Percentiles rank a stretch among this genome's conserved stretches.
These are phyloP conservation scores for Carcina quercana DNA, from an alignment of 2,888 invertebrate genomes.

Conservation along the genomic window DNA sequence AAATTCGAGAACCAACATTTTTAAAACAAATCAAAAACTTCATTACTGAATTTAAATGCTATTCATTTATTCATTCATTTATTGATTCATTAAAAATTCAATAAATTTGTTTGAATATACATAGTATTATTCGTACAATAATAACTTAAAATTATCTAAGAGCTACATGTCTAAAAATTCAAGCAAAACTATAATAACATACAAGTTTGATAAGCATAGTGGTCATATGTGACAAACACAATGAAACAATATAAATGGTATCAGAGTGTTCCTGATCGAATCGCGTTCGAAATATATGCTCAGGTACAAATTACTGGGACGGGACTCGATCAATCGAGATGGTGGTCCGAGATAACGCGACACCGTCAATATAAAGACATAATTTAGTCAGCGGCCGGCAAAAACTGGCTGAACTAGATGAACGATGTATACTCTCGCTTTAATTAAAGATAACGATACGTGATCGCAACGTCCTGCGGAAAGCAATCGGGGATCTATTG, in stretches of 20 bases:
- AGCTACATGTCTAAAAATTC: too few relatives aligned
- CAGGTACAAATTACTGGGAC: slow-evolving; percentile 66
- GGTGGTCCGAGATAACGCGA: slow-evolving; percentile 52
- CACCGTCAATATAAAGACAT: slow-evolving; percentile 67
- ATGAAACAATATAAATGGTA: slow-evolving; percentile 19
- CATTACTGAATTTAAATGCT: too few relatives aligned
- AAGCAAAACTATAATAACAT: background rate
- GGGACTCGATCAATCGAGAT: slow-evolving; percentile 59
- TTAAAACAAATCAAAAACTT: too few relatives aligned
- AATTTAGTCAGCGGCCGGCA: slow-evolving; percentile 63
- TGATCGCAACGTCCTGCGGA: slow-evolving; percentile 53
- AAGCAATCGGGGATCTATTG: slow-evolving; percentile 31
- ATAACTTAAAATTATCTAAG: too few relatives aligned
- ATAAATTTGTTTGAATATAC: too few relatives aligned
- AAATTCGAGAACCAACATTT: slow-evolving; percentile 9
- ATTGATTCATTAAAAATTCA: too few relatives aligned
- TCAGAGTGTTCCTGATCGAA: slow-evolving; percentile 32
- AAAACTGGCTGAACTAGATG: slow-evolving; percentile 63
- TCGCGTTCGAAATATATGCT: slow-evolving; percentile 43
- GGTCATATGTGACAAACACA: slow-evolving; percentile 3
- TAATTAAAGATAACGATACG: slow-evolving; percentile 55
- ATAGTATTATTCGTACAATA: too few relatives aligned
- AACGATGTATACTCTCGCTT: slow-evolving; percentile 57
- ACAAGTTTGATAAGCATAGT: background rate
- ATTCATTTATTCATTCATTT: too few relatives aligned